Evolutionary conservation across 1,140 invertebrate genomes (phyloP).

Genomic region (Ganaspis sp.): DNA sequence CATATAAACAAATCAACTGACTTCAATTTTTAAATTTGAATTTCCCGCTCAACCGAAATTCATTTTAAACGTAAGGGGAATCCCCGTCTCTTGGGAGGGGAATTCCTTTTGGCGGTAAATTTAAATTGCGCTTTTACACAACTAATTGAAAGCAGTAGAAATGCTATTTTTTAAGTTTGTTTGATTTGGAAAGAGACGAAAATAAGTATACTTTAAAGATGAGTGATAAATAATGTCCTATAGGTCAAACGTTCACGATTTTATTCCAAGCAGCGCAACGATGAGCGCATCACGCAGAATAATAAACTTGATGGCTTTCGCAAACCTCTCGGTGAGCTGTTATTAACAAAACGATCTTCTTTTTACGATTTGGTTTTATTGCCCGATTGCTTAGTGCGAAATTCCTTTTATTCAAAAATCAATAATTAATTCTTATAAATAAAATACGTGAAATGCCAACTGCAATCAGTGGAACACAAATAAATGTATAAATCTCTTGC

Average conservation of each 20-base stretch:
- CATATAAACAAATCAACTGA: no score
- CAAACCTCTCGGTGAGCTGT: neutral
- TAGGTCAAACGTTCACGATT: neutral
- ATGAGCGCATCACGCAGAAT: neutral
- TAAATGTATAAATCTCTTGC: neutral
- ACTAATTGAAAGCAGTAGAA: neutral
- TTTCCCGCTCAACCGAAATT: neutral
- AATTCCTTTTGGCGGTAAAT: neutral
- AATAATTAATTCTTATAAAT: neutral
- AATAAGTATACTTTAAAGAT: neutral
- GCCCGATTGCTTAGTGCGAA: neutral
- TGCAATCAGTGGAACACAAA: neutral
- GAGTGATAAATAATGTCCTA: neutral
- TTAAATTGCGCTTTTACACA: no score
- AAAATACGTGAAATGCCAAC: neutral
- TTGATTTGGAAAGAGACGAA: neutral
- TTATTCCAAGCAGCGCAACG: neutral
- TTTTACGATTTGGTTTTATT: neutral
- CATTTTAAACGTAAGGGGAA: neutral
- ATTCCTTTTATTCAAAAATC: neutral
- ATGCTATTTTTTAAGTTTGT: neutral
- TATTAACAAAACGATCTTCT: neutral
- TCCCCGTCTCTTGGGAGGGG: neutral
- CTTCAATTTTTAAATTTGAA: neutral
- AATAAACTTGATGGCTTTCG: constrained; percentile 10